phyloP scores from a whole-genome alignment of 2,888 invertebrate species.

The Phymatocera aterrima region DNA sequence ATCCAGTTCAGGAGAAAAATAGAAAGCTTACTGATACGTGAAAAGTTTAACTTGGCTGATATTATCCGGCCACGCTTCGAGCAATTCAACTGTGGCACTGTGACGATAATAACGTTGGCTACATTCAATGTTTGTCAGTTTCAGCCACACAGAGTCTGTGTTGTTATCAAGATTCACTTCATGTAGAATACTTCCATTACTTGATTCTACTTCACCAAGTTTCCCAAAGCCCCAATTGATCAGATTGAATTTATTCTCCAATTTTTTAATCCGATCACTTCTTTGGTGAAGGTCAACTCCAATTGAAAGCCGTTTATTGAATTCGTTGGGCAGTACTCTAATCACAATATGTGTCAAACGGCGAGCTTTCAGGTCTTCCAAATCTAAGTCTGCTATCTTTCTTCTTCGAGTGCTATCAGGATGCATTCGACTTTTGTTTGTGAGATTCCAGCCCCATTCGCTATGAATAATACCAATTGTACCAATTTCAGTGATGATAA shows the following conservation, averaged over 20 bases:
- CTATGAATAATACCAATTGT: slow-evolving; percentile 65
- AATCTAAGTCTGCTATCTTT: slow-evolving; percentile 77
- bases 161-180: slow-evolving; percentile 57
- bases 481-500: slow-evolving; percentile 69
- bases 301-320: slow-evolving; percentile 78
- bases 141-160: slow-evolving; percentile 60
- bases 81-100: slow-evolving; percentile 61
- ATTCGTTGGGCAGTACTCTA: slow-evolving; percentile 78
- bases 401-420: slow-evolving; percentile 76
- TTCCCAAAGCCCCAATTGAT: slow-evolving; percentile 51
- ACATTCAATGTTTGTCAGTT: slow-evolving; percentile 59
- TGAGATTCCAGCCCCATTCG: slow-evolving; percentile 78
- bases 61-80: slow-evolving; percentile 63
- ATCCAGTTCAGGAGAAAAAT: neutral
- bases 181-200: slow-evolving; percentile 60
- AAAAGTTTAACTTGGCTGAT: slow-evolving; percentile 61
- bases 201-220: slow-evolving; percentile 49
- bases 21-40: slow-evolving; percentile 44
- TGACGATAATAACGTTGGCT: slow-evolving; percentile 30
- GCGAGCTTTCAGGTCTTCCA: slow-evolving; percentile 79
- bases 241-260: neutral
- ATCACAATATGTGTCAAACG: slow-evolving; percentile 84
- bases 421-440: slow-evolving; percentile 77
- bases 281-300: slow-evolving; percentile 81
- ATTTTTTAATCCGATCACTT: slow-evolving; percentile 8